phyloP scores from a whole-genome alignment of 2,113 vertebrate genomes.

The Pholis gunnellus region DNA sequence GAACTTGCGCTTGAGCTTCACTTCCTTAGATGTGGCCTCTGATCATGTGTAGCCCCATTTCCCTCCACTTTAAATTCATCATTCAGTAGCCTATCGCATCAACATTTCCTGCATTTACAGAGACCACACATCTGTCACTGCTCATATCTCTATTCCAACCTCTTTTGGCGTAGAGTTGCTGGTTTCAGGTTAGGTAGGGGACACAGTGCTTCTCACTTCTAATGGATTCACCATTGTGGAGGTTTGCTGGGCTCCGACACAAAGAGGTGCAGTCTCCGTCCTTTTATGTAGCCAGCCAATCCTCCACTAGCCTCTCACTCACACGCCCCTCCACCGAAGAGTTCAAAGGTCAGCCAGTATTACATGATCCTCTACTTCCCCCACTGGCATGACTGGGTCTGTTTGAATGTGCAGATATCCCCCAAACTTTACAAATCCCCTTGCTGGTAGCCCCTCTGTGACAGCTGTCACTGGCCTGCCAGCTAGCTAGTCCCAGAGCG shows the following conservation, averaged over 20 bases:
- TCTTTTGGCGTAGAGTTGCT: slow-evolving; percentile 62
- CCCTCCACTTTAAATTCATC: slow-evolving; percentile 68
- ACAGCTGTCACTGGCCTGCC: slow-evolving; percentile 59
- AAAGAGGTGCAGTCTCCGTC: slow-evolving; percentile 67
- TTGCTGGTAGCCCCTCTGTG: slow-evolving; percentile 34
- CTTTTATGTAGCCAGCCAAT: slow-evolving; percentile 65
- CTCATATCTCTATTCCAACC: slow-evolving; percentile 74
- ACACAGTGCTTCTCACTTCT: slow-evolving; percentile 69
- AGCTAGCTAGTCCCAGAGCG: slow-evolving; percentile 27
- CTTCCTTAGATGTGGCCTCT: slow-evolving; percentile 65
- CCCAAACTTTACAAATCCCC: slow-evolving; percentile 36
- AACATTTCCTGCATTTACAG: slow-evolving; percentile 71
- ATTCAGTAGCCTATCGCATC: slow-evolving; percentile 68
- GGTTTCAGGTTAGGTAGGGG: slow-evolving; percentile 77
- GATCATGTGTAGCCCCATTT: slow-evolving; percentile 61
- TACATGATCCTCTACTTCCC: slow-evolving; percentile 61
- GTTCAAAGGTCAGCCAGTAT: slow-evolving; percentile 69
- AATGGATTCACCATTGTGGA: slow-evolving; percentile 81
- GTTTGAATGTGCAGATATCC: slow-evolving; percentile 47
- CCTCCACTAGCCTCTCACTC: slow-evolving; percentile 57
- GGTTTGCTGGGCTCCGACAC: slow-evolving; percentile 65
- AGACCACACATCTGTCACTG: slow-evolving; percentile 73
- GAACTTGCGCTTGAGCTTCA: too few species aligned
- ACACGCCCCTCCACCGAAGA: slow-evolving; percentile 31
- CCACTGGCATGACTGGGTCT: slow-evolving; percentile 32